These are phyloP conservation scores for Nomia melanderi DNA, from an alignment of 1,140 invertebrate species.

Conservation along the genomic window DNA sequence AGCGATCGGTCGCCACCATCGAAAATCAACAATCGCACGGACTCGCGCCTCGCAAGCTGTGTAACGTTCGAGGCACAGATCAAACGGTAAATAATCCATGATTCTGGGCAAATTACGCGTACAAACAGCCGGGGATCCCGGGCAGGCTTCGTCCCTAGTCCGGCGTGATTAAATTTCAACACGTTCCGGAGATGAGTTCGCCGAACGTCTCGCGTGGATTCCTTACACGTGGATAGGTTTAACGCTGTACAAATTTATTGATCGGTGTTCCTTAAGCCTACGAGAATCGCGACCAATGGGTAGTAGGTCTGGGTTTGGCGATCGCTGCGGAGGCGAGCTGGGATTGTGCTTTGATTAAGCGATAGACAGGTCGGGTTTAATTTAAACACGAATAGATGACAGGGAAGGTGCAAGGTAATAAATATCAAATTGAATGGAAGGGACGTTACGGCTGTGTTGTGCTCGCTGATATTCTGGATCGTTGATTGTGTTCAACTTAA, in stretches of 20 bases:
- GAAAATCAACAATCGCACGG: not conserved
- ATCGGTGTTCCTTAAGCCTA: constrained; percentile 4
- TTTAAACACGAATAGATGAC: too few species aligned
- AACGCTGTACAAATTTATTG: constrained; percentile 13
- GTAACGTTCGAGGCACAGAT: constrained; percentile 10
- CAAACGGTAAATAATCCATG: not conserved
- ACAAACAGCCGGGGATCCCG: constrained; percentile 23
- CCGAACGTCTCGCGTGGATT: constrained; percentile 23
- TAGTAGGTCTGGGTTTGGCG: too few species aligned
- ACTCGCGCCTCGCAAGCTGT: too few species aligned
- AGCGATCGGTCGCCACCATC: not conserved
- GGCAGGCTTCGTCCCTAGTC: not conserved
- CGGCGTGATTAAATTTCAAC: constrained; percentile 38
- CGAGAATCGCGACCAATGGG: not conserved
- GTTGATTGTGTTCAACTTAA: too few species aligned
- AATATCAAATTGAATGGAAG: too few species aligned
- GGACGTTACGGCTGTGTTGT: too few species aligned
- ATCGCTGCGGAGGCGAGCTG: too few species aligned
- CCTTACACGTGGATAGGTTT: not conserved
- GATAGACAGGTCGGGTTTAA: too few species aligned
- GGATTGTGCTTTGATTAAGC: too few species aligned
- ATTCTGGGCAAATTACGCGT: not conserved
- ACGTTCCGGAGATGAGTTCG: constrained; percentile 23
- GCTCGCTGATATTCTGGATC: too few species aligned
- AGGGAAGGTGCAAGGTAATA: too few species aligned